Evolutionary conservation across 2,888 invertebrate species (phyloP), one percentile per base, ranked within the genome.

Genomic region (Melangyna quadrimaculata): DNA sequence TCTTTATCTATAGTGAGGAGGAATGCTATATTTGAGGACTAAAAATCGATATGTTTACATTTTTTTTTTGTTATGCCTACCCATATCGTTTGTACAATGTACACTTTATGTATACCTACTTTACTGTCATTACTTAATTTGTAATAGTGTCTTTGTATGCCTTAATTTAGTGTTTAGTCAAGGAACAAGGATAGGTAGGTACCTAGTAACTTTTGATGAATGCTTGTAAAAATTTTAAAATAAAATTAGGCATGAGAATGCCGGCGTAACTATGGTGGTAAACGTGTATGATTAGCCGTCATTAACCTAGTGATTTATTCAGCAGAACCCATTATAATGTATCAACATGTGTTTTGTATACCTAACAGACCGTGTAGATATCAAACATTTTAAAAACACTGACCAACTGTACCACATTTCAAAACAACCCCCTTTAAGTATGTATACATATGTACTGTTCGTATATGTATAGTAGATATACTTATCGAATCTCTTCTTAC

Each of bases 11-110:
- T 88, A 87, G 87, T 87, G 63, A 70, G 45, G 24, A 32, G 51
- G 61, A 61, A 87, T 88, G 87, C 80, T 69, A 57, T 71, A 40
- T 61, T 75, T 69, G 51, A 70, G 73, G 65, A 71, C 43, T 29
- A 37, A 35, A 45, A 79, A 55, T 59, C 77, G 88, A 79, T 79
- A 82, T 78, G 83, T 87, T 87, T 82, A 79, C 78, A 69, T 87
- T 55, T 59, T 59, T 53, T 53, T 87, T 67, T 69, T 12, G 55
- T 22, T 12, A 37, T 37, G 3, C 37, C 14, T 35, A 19, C 12
- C 10, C 35, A 32, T 14, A 6, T 43, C 2, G 7, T 7, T 17
- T 17, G n/a, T 43, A 17, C 43, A 43, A 1, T 7, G 1, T 37
- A 32, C 0, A 9, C 32, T 7, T 0, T 1, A 5, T 2, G 6